Evolutionary conservation across 2,888 invertebrate species (phyloP).

Genomic region (Geophilus truncorum): DNA sequence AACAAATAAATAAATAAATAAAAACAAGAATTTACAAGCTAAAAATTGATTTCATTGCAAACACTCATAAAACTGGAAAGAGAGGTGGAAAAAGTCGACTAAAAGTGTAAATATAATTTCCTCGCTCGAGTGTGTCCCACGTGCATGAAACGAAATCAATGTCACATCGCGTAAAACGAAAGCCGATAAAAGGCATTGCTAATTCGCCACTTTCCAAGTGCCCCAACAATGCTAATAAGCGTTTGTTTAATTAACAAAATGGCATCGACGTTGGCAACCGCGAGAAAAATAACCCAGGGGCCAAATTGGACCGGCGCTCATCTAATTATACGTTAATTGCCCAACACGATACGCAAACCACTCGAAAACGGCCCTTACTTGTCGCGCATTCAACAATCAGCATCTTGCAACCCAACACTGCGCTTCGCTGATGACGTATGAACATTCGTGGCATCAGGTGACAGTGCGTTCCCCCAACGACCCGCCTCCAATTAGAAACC

Average conservation of each 20-base stretch:
- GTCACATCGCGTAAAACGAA: neutral
- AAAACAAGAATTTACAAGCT: too few species aligned
- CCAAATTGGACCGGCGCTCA: neutral
- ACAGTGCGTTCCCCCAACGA: neutral
- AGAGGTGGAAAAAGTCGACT: too few species aligned
- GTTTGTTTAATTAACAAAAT: neutral
- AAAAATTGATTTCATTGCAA: too few species aligned
- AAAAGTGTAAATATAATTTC: too few species aligned
- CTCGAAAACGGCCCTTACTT: neutral
- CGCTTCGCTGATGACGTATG: neutral
- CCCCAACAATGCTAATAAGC: neutral
- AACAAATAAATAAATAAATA: too few species aligned
- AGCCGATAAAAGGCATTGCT: neutral
- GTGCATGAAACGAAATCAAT: neutral
- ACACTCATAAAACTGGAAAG: too few species aligned
- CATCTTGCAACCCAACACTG: neutral
- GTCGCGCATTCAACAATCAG: neutral
- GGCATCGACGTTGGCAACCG: neutral
- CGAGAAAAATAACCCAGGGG: constrained; percentile 1
- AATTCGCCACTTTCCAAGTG: neutral
- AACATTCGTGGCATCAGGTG: constrained; percentile 11
- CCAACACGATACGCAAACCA: neutral
- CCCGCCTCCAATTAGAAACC: constrained; percentile 14
- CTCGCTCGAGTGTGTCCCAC: neutral
- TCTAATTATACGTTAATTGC: neutral